A percentile compares a stretch with the other conserved stretches of the same genome.
Evolutionary conservation across 2,113 vertebrate genomes (phyloP).

Genomic region (Callipepla squamata): DNA sequence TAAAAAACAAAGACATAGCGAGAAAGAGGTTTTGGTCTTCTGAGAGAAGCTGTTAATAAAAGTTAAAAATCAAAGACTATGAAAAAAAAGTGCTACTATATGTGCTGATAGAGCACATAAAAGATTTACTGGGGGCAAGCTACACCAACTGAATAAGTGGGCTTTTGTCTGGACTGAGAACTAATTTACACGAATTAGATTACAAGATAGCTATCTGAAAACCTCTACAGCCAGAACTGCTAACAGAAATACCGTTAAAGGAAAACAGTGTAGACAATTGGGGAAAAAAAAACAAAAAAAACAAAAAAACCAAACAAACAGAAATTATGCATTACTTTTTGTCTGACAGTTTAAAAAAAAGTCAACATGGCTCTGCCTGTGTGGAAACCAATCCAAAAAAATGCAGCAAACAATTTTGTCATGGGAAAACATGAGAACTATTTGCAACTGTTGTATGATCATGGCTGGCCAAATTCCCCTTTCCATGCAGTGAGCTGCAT

Average conservation of each 20-base stretch:
- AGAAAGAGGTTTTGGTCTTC: constrained; percentile 26
- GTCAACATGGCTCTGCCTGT: neutral
- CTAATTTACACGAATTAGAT: constrained; percentile 63
- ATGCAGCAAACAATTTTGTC: neutral
- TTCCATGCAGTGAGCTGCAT: neutral
- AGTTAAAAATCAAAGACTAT: constrained; percentile 6
- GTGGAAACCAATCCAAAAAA: neutral
- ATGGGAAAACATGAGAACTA: neutral
- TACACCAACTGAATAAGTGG: constrained; percentile 31
- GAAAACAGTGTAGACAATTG: neutral
- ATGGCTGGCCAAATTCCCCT: neutral
- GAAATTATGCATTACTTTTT: neutral
- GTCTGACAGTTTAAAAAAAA: neutral
- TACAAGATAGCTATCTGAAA: constrained; percentile 28
- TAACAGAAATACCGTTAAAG: neutral
- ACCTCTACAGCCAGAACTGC: neutral
- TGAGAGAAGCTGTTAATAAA: constrained; percentile 8
- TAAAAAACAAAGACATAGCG: neutral
- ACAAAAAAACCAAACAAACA: neutral
- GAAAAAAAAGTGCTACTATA: neutral
- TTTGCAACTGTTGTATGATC: constrained; percentile 4
- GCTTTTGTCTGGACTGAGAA: constrained; percentile 45
- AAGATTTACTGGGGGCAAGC: constrained; percentile 41
- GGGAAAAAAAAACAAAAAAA: neutral
- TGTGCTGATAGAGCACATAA: constrained; percentile 45